Conservation (phyloP, 2,797 vertebrate genomes). For the Lycodopsis pacificus region DNA sequence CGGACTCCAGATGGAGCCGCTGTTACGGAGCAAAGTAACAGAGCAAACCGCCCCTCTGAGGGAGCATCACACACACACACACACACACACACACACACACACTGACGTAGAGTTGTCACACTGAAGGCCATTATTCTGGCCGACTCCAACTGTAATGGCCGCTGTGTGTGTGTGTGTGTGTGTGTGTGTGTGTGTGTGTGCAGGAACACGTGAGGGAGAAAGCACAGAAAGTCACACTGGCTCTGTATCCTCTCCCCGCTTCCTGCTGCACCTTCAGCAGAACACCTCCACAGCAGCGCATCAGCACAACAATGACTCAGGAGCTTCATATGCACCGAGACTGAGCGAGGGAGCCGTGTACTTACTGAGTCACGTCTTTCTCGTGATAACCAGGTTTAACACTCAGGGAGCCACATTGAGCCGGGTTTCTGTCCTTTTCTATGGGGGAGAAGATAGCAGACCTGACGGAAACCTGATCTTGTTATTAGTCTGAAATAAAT, state of each 20-base stretch:
- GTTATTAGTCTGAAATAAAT: too few relatives aligned
- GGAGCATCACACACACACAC: slow-evolving; percentile 18
- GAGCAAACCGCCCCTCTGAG: slow-evolving; percentile 41
- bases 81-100: background rate
- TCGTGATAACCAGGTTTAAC: background rate
- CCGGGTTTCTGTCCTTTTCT: too few relatives aligned
- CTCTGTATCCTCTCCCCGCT: background rate
- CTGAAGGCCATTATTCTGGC: slow-evolving; percentile 61
- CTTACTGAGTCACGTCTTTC: background rate
- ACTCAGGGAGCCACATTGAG: too few relatives aligned
- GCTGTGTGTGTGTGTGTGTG: slow-evolving; percentile 12
- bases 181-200: too few relatives aligned
- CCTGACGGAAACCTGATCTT: too few relatives aligned
- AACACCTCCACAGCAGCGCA: background rate
- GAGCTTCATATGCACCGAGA: background rate
- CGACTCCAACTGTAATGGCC: slow-evolving; percentile 51
- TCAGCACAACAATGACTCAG: background rate
- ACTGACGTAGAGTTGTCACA: slow-evolving; percentile 40
- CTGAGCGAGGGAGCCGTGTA: background rate
- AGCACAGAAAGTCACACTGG: background rate
- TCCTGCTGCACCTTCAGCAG: slow-evolving; percentile 29
- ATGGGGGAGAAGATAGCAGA: too few relatives aligned
- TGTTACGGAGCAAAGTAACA: slow-evolving; percentile 53
- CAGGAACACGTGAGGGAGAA: slow-evolving; percentile 48
- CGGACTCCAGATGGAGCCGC: slow-evolving; percentile 42